Conservation (phyloP, 2,797 vertebrate genomes). For the Mormyrus hasselquistii region DNA sequence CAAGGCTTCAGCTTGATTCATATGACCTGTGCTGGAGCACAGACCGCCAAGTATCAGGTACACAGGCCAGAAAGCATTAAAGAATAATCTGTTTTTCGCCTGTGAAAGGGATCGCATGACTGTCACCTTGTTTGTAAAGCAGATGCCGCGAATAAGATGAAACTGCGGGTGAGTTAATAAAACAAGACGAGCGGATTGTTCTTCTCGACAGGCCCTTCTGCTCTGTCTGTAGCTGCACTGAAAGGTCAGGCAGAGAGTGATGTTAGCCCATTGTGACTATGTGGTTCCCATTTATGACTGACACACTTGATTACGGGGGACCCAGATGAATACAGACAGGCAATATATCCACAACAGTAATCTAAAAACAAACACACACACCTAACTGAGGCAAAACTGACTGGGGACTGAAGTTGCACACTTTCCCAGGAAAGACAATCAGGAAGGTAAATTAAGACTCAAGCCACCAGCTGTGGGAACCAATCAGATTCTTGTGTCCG, state of each 20-base stretch:
- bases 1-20: not conserved
- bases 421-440: not conserved
- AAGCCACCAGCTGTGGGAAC: not conserved
- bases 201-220: not conserved
- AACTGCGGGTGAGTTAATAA: not conserved
- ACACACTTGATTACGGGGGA: not conserved
- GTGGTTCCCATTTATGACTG: not conserved
- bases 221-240: not conserved
- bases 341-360: not conserved
- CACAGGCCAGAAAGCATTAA: not conserved
- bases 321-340: not conserved
- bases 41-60: not conserved
- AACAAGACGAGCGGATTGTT: not conserved
- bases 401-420: not conserved
- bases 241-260: slow-evolving; percentile 4
- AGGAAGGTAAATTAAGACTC: not conserved
- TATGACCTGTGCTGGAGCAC: not conserved
- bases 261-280: not conserved
- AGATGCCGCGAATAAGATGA: not conserved
- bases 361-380: not conserved
- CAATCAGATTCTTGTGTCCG: not conserved
- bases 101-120: not conserved
- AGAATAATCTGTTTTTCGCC: not conserved
- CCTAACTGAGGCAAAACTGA: not conserved
- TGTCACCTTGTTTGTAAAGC: not conserved